Evolutionary conservation across 2,888 invertebrate genomes (phyloP), one percentile per base, ranked within the genome.

Genomic region (Dicycla oo): DNA sequence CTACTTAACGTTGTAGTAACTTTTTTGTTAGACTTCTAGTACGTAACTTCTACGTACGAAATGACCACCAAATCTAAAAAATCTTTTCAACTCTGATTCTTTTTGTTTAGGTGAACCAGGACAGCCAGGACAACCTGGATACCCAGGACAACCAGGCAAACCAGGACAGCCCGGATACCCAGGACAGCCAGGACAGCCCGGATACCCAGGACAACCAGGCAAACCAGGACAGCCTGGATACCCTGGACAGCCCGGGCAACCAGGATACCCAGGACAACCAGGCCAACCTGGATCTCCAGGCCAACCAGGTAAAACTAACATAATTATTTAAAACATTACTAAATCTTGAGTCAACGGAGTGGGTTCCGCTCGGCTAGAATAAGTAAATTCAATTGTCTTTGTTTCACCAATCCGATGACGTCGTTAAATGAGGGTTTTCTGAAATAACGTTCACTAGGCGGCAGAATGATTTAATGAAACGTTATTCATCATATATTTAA

Each of bases 91-190:
- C 20, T 26, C 13, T 45, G 3, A 4, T 15, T 30, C 13, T 30
- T 45, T 61, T 45, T 45, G 26, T 8, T 61, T 3, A 45, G 61
- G 43, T 45, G 20, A 63, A 47, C 66, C 65, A 34, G 75, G 69
- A 10, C 45, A 67, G 10, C 69, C 80, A 0, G 80, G 78, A 10
- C 71, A 85, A 0, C 90, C 93, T 0, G 91, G 80, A 3, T 7
- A 71, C 0, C 73, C 78, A 8, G 79, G 79, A 1, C 2, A 62
- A 0, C 71, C 67, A 0, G 73, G 79, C 4, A 6, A 60, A 0
- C 78, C 78, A 3, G 78, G 70, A 26, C 70, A 84, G 3, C 90
- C 92, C 0, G 91, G 91, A 8, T 0, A 71, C 0, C 79, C 79
- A 0, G 79, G 70, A 0, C 11, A 76, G 0, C 69, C 69, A 0